Percentiles rank a stretch among this genome's conserved stretches.
Evolutionary conservation across 1,140 invertebrate species (phyloP).

Genomic region (Caerostris extrusa): DNA sequence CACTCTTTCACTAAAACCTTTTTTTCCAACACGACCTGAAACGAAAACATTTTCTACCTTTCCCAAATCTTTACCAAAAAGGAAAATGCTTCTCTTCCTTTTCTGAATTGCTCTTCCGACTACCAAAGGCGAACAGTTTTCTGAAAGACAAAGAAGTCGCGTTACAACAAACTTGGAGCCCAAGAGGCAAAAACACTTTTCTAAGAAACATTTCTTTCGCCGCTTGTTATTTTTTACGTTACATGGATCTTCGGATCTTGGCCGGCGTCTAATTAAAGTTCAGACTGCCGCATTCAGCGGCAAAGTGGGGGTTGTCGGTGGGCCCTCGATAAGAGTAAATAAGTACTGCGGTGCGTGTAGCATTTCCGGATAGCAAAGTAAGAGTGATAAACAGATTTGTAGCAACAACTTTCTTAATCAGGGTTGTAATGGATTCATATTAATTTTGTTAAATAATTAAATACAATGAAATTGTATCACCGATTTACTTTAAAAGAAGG

Average conservation of each 20-base stretch:
- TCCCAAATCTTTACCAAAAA: neutral
- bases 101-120: neutral
- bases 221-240: slow-evolving; percentile 14
- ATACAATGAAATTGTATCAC: no score
- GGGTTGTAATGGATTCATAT: no score
- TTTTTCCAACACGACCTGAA: neutral
- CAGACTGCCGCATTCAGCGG: neutral
- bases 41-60: neutral
- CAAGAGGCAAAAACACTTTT: slow-evolving; percentile 27
- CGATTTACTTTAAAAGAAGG: no score
- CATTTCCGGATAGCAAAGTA: no score
- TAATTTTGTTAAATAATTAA: no score
- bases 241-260: neutral
- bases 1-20: no score
- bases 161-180: neutral
- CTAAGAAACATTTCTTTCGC: neutral
- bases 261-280: slow-evolving; percentile 2
- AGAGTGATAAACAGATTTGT: no score
- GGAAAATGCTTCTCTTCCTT: neutral
- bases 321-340: neutral
- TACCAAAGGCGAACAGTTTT: neutral
- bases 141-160: neutral
- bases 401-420: no score
- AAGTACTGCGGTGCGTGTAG: neutral
- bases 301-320: neutral